Evolutionary conservation across 2,797 vertebrate species (phyloP), one percentile per base, ranked within the genome.

Genomic region (Diglossa cyanea): DNA sequence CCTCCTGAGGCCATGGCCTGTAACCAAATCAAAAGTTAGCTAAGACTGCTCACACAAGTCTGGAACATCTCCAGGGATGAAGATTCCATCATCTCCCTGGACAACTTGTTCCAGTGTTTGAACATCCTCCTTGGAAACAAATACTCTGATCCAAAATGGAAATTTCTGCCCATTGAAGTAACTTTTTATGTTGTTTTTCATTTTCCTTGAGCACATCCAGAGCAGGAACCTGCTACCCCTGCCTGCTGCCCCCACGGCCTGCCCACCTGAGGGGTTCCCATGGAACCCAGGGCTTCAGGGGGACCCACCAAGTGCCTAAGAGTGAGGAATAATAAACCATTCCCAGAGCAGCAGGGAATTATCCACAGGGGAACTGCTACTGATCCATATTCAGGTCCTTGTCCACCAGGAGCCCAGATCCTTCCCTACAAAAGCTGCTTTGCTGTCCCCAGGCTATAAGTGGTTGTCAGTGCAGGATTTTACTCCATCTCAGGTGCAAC

Each of bases 401-500:
- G 33, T n/a, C 47, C 77, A 37, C 37, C 55, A 77, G 48, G 24
- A 53, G 40, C 25, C 35, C 44, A 47, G 6, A 45, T 11, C 21
- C 30, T 17, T 16, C 35, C 15, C 61, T 47, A 8, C 42, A 28
- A 45, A 28, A 71, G 44, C 40, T 39, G 37, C 48, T 62, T n/a
- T 39, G 35, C 0, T 55, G 62, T 42, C 23, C 37, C 16, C 71
- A 65, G 44, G 20, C 39, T n/a, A 6, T 3, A 53, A 26, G 16
- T 0, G 31, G 21, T 10, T 0, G 0, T 15, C 45, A 37, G 57
- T 12, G 24, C 31, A 25, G 26, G 9, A 24, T 18, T n/a, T 54
- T 7, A 33, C 37, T 70, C 42, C 19, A 35, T 8, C 54, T 33
- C 17, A 31, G 35, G 37, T 31, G 39, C 47, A 60, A 24, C 11